Conservation (phyloP, 2,113 vertebrate species). For the Vicugna pacos region DNA sequence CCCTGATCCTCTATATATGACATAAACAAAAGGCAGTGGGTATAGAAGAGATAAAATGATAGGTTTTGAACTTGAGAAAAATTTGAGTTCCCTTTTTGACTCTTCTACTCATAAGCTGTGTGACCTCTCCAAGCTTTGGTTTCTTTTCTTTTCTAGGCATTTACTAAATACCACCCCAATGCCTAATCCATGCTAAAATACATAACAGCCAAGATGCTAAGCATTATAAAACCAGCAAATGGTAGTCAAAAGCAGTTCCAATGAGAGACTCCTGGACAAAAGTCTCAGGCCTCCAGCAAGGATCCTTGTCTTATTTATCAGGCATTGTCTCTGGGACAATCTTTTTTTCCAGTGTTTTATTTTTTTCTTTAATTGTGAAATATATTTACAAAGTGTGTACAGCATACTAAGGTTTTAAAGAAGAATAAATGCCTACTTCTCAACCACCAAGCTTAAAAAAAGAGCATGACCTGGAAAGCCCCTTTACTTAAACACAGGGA, state of each 20-base stretch:
- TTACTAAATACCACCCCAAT: slow-evolving; percentile 15
- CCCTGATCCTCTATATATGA: background rate
- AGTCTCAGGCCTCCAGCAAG: background rate
- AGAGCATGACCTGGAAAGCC: background rate
- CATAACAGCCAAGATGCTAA: slow-evolving; percentile 24
- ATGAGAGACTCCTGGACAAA: background rate
- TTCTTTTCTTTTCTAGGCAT: slow-evolving; percentile 34
- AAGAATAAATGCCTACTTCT: background rate
- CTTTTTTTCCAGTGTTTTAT: background rate
- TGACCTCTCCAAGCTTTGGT: background rate
- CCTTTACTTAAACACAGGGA: slow-evolving; percentile 26
- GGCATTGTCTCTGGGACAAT: background rate
- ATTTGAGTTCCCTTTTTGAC: slow-evolving; percentile 1
- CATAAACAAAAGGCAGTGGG: background rate
- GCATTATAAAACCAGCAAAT: background rate
- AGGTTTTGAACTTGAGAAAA: slow-evolving; percentile 42
- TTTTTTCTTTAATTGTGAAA: background rate
- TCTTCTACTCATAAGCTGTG: background rate
- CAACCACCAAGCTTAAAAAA: slow-evolving; percentile 20
- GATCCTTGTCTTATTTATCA: background rate
- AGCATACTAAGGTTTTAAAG: slow-evolving; percentile 3
- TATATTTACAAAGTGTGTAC: background rate
- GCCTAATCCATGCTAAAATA: background rate
- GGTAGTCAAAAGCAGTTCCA: background rate
- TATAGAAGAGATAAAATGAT: background rate